Base-by-base conservation (phyloP, 1,140 invertebrate species). In the Glossosoma conforme region DNA sequence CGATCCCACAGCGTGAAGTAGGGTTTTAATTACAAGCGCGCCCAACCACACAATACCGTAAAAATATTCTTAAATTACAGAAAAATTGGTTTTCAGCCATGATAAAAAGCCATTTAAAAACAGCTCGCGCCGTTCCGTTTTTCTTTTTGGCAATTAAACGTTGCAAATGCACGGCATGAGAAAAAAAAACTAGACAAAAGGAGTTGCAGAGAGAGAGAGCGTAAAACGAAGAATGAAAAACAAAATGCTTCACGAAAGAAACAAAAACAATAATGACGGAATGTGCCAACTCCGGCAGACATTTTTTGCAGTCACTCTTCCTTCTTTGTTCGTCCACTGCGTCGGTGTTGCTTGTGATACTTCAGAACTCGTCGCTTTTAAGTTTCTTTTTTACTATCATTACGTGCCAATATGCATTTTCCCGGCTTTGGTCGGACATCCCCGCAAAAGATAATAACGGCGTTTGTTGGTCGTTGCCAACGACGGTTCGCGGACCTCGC, bases 131-230 rank as follows among this genome's bases (percentile, higher is more conserved):
- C 4, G 11, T 4, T 11, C 11, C 15, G 32, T 33, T n/a, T 28
- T 38, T 38, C 36, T 17, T 38, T 38, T 38, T 38, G 36, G 36
- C 36, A 38, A 38, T 38, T 38, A 38, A 38, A 17, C 36, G 36
- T 17, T 38, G 18, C 36, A 19, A 19, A 38, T 38, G 36, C 36
- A 38, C 14, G 15, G 36, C 4, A 38, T 17, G 19, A 38, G 15
- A n/a, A 4, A 33, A 15, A 33, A 15, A 33, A n/a, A 19, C n/a
- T 15, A 38, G 36, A 38, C n/a, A 38, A 38, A 38, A 15, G 36
- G 9, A 38, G n/a, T 8, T 28, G 24, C 24, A 28, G 24, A n/a
- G 24, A 28, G n/a, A 33, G 32, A 33, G 32, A 33, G 32, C 32
- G 15, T 11, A 33, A 33, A 38, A n/a, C 20, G 36, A 38, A 38